phyloP scores from a whole-genome alignment of 1,140 invertebrate species.

The Anagrus nilaparvatae region DNA sequence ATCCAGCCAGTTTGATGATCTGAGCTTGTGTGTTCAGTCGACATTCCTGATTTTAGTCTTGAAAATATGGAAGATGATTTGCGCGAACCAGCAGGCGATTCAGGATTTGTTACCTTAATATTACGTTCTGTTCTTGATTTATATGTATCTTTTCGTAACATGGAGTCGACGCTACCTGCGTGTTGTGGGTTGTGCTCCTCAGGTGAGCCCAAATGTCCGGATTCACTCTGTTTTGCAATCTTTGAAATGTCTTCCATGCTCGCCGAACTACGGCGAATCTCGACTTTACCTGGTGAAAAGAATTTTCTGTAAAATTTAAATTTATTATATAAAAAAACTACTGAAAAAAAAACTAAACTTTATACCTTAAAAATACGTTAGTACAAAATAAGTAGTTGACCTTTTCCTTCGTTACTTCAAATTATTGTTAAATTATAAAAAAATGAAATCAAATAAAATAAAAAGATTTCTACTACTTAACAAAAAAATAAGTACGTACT shows the following conservation, averaged over 20 bases:
- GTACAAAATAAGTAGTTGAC: neutral
- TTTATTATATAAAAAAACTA: neutral
- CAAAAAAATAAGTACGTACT: no score
- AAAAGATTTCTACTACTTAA: no score
- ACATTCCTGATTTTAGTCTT: slow-evolving; percentile 38
- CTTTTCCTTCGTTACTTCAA: no score
- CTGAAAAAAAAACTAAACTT: no score
- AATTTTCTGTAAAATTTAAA: slow-evolving; percentile 1
- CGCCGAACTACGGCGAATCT: slow-evolving; percentile 37
- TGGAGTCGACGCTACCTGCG: slow-evolving; percentile 37
- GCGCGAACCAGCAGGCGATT: slow-evolving; percentile 27
- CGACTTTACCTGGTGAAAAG: slow-evolving; percentile 25
- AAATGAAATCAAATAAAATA: no score
- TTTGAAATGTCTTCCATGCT: slow-evolving; percentile 42
- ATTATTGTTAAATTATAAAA: no score
- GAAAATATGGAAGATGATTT: slow-evolving; percentile 35
- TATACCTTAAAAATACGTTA: neutral
- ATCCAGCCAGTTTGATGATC: slow-evolving; percentile 36
- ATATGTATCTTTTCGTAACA: slow-evolving; percentile 31
- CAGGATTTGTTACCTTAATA: no score
- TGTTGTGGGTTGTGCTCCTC: slow-evolving; percentile 31
- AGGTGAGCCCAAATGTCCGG: slow-evolving; percentile 23
- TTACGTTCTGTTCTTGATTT: slow-evolving; percentile 20
- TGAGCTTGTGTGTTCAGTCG: slow-evolving; percentile 35
- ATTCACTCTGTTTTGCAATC: slow-evolving; percentile 35